Conservation (phyloP, 2,113 vertebrate genomes). For the Hemicordylus capensis region DNA sequence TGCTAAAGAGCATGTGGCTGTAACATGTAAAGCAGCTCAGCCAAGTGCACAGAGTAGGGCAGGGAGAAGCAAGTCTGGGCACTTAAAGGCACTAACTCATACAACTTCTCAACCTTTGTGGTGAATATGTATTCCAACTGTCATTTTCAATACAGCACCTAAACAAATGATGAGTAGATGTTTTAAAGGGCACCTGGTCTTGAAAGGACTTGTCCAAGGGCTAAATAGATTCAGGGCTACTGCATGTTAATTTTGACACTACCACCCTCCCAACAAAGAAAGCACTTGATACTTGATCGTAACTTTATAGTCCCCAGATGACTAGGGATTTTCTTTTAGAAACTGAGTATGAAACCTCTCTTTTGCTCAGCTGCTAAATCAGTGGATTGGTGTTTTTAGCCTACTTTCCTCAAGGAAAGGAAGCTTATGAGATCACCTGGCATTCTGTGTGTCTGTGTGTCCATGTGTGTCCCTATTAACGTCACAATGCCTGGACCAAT, state of each 20-base stretch:
- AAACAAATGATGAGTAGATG: background rate
- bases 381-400: no score
- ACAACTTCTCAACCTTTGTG: background rate
- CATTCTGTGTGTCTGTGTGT: no score
- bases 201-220: background rate
- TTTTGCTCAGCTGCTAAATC: background rate
- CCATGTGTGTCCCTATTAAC: no score
- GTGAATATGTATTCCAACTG: background rate
- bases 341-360: background rate
- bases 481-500: no score
- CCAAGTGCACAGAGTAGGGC: background rate
- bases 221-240: background rate
- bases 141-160: conserved; percentile 3
- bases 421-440: no score
- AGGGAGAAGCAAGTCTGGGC: background rate
- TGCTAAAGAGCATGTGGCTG: conserved; percentile 3
- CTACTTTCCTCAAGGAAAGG: no score
- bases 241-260: background rate
- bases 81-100: background rate
- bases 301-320: background rate
- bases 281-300: background rate
- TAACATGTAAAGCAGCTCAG: conserved; percentile 7
- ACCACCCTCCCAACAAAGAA: background rate
- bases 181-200: background rate
- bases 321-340: background rate